phyloP scores from a whole-genome alignment of 2,113 vertebrate genomes.

The Toxotes chatareus region DNA sequence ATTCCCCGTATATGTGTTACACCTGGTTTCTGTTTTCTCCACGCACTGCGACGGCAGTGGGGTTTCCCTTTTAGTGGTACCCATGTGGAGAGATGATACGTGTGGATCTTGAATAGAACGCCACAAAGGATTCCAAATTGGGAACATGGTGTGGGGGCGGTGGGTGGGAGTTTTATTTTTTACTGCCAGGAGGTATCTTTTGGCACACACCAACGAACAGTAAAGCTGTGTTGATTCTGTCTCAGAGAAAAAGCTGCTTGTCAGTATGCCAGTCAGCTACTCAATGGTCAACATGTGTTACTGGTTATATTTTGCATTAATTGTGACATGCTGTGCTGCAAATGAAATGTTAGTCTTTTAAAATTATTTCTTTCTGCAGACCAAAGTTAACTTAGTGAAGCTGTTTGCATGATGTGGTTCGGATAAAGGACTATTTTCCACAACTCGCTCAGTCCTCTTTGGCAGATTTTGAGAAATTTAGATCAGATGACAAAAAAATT shows the following conservation, averaged over 20 bases:
- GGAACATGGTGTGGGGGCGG: slow-evolving; percentile 49
- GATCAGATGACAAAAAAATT: background rate
- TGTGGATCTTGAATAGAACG: slow-evolving; percentile 81
- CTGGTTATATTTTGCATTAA: background rate
- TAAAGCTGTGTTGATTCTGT: background rate
- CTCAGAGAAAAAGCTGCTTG: background rate
- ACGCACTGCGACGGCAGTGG: slow-evolving; percentile 54
- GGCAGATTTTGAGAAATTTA: background rate
- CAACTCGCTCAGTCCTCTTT: background rate
- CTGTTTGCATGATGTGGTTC: background rate
- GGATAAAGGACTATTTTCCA: background rate
- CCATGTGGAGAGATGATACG: slow-evolving; percentile 82
- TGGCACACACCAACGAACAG: slow-evolving; percentile 52
- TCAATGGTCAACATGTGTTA: background rate
- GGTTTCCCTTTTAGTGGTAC: slow-evolving; percentile 75
- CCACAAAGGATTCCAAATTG: slow-evolving; percentile 78
- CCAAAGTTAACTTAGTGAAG: background rate
- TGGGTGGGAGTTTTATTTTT: slow-evolving; percentile 64
- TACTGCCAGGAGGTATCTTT: slow-evolving; percentile 47
- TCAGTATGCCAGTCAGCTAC: background rate
- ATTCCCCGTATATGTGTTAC: slow-evolving; percentile 74
- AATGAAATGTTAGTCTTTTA: background rate
- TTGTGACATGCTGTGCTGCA: background rate
- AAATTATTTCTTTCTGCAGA: background rate
- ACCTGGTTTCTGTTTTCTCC: slow-evolving; percentile 81